These are phyloP conservation scores for Pungitius pungitius DNA, from an alignment of 2,113 vertebrate species.

Conservation along the genomic window DNA sequence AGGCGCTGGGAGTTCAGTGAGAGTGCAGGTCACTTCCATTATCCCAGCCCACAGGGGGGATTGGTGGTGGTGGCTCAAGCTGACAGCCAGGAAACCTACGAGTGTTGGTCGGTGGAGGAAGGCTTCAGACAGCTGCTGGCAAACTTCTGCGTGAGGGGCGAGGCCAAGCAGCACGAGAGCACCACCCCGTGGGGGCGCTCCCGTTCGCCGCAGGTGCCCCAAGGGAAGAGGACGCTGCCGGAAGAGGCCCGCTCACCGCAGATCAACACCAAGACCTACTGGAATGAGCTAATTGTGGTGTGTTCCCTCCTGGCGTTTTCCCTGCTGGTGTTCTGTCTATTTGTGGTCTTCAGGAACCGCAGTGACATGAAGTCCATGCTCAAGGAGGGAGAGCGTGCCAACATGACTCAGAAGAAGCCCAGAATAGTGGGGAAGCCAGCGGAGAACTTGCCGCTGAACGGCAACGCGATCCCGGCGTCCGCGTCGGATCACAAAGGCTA, in stretches of 20 bases:
- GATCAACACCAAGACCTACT: constrained; percentile 88
- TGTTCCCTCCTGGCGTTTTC: constrained; percentile 84
- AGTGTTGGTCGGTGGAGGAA: constrained; percentile 93
- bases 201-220: constrained; percentile 54
- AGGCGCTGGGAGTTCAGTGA: constrained; percentile 86
- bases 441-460: constrained; percentile 90
- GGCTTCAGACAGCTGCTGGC: constrained; percentile 89
- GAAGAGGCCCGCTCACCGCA: constrained; percentile 71
- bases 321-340: constrained; percentile 82
- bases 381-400: constrained; percentile 84
- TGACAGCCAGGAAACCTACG: constrained; percentile 82
- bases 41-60: constrained; percentile 85
- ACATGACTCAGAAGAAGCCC: constrained; percentile 84
- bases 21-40: constrained; percentile 80
- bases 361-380: constrained; percentile 89
- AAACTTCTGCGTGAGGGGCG: constrained; percentile 87
- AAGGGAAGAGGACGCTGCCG: constrained; percentile 74
- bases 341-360: constrained; percentile 87
- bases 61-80: constrained; percentile 89
- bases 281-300: constrained; percentile 94
- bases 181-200: constrained; percentile 80
- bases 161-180: constrained; percentile 68
- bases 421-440: constrained; percentile 79
- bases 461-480: constrained; percentile 78
- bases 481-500: constrained; percentile 92